These are phyloP conservation scores for Cirrhinus molitorella DNA, from an alignment of 2,797 vertebrate genomes.

Conservation along the genomic window DNA sequence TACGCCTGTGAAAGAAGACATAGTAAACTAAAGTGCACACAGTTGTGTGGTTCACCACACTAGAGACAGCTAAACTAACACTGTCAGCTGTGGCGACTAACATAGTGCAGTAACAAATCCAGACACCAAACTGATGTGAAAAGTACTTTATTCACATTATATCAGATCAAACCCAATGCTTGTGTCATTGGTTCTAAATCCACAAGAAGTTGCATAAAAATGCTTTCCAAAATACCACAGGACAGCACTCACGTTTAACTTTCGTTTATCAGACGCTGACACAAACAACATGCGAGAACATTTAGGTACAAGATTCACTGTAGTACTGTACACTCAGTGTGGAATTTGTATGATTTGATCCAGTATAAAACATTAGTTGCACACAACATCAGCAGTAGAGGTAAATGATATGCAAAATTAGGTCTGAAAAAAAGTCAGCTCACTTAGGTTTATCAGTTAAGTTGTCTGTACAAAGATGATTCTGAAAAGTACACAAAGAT, in stretches of 20 bases:
- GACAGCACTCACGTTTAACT: neutral
- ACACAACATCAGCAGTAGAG: constrained; percentile 29
- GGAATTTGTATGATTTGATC: constrained; percentile 16
- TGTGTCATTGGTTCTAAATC: neutral
- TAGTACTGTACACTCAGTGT: constrained; percentile 13
- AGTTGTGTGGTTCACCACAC: neutral
- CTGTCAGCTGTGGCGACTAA: neutral
- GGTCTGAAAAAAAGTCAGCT: constrained; percentile 8
- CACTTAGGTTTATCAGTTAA: constrained; percentile 30
- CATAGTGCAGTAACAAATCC: neutral
- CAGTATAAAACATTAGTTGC: constrained; percentile 48
- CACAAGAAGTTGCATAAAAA: neutral
- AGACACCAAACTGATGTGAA: neutral
- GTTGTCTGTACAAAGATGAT: constrained; percentile 11
- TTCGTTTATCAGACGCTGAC: neutral
- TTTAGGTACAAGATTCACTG: constrained; percentile 7
- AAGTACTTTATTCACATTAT: constrained; percentile 35
- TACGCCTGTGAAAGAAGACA: neutral
- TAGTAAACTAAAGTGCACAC: neutral
- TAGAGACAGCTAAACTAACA: neutral
- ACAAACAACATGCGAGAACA: constrained; percentile 21
- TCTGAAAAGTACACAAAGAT: constrained; percentile 18
- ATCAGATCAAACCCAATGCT: constrained; percentile 11
- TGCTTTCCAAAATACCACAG: neutral
- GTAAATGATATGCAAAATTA: neutral